Conservation (phyloP, 2,113 vertebrate genomes). For the Nothobranchius furzeri region DNA sequence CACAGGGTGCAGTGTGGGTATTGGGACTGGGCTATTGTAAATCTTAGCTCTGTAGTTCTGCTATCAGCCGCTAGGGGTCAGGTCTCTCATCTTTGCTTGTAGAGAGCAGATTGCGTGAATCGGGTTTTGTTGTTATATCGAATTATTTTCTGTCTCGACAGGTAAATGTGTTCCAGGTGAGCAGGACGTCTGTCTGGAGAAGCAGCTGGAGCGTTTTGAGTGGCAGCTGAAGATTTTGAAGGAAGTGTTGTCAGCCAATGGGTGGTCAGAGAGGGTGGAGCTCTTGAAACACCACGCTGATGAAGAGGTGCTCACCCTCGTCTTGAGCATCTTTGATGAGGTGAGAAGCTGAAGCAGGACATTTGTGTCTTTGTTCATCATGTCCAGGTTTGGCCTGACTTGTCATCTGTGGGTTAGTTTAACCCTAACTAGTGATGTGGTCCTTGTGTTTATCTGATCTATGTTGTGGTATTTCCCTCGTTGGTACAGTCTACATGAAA, state of each 20-base stretch:
- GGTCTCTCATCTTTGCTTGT: neutral
- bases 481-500: no score
- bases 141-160: constrained; percentile 7
- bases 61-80: neutral
- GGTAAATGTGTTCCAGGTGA: constrained; percentile 34
- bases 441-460: no score
- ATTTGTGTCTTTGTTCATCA: no score
- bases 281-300: constrained; percentile 69
- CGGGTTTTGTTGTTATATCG: neutral
- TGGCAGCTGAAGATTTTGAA: constrained; percentile 75
- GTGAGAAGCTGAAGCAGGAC: constrained; percentile 35
- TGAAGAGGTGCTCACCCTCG: constrained; percentile 66
- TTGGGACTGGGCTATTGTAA: neutral
- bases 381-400: no score
- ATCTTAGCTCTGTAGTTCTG: neutral
- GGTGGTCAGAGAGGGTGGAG: constrained; percentile 69
- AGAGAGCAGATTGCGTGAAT: neutral
- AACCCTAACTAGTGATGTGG: no score
- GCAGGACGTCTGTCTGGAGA: constrained; percentile 52
- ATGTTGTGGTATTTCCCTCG: no score
- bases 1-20: neutral
- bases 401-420: no score
- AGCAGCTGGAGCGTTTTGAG: constrained; percentile 73
- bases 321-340: constrained; percentile 72
- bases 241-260: constrained; percentile 63